Base-by-base conservation (phyloP, 2,888 invertebrate genomes). In the Enoplolaimus lenunculus region DNA sequence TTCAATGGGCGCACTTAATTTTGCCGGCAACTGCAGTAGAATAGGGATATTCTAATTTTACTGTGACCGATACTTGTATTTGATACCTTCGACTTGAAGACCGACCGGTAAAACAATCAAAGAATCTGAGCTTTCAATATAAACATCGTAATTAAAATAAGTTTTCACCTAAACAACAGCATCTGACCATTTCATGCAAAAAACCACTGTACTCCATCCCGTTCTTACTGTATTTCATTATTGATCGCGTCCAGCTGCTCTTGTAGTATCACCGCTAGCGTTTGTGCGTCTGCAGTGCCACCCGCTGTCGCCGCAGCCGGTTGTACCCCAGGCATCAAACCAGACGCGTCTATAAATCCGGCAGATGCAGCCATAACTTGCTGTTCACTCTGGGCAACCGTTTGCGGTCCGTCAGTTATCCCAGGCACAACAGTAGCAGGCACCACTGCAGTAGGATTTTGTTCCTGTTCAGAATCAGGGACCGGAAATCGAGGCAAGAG, bases 191-290 rank as follows among this genome's bases (percentile, higher is more conserved):
- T n/a, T n/a, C n/a, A n/a, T n/a, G n/a, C n/a, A n/a, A n/a, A n/a
- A n/a, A n/a, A n/a, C n/a, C n/a, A n/a, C n/a, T n/a, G n/a, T n/a
- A n/a, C n/a, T n/a, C n/a, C n/a, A n/a, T n/a, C n/a, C n/a, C n/a
- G n/a, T n/a, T n/a, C 74, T 60, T 84, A 84, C 81, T 88, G 87
- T 78, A 98, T 99, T 86, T 99, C 98, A 78, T 95, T 95, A 84
- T 99, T 98, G 82, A 99, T 99, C 79, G 97, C 98, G 85, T 99
- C 97, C 74, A 99, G 85, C 83, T 98, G 95, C 80, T 99, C 97
- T 82, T 99, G 98, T 77, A 99, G 86, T 93, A 98, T 95, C 81
- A 95, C 88, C 66, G 98, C 98, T 75, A 98, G 85, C 0, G 95
- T 93, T 80, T 97, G 97, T 67, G 98, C 95, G 83, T 98, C 97